Conservation (phyloP, 2,113 vertebrate species). For the Acrocephalus kingi region DNA sequence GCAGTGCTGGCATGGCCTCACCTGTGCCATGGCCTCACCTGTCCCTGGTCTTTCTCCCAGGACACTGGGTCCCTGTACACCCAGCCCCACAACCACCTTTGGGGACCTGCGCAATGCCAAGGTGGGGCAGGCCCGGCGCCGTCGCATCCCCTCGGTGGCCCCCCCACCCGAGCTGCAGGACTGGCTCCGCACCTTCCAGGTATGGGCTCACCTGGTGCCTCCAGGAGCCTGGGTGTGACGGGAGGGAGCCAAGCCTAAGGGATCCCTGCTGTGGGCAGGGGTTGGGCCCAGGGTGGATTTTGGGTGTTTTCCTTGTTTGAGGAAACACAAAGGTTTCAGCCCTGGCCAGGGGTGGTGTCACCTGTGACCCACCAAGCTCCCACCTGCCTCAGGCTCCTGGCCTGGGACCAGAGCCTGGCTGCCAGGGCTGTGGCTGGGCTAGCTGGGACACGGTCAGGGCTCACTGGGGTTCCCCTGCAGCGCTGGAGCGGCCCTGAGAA, state of each 20-base stretch:
- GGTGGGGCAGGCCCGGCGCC: conserved; percentile 15
- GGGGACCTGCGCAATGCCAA: conserved; percentile 62
- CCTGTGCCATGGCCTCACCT: not conserved
- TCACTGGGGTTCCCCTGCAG: not conserved
- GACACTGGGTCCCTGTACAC: conserved; percentile 43
- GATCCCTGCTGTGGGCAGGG: too few species aligned
- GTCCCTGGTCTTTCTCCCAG: not conserved
- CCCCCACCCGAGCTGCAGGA: conserved; percentile 61
- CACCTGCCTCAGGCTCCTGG: not conserved
- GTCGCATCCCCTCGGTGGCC: not conserved
- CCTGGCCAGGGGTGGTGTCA: not conserved
- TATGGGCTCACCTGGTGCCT: not conserved
- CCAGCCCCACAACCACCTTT: conserved; percentile 67
- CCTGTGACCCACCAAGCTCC: not conserved
- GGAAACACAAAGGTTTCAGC: not conserved
- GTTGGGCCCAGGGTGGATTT: not conserved
- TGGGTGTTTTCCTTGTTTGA: not conserved
- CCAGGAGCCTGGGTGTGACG: not conserved
- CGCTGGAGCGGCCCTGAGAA: conserved; percentile 65
- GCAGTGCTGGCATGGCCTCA: not conserved
- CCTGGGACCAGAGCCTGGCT: not conserved
- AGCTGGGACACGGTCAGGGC: not conserved
- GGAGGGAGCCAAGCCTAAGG: not conserved
- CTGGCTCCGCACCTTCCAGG: conserved; percentile 74
- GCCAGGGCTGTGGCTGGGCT: not conserved